Base-by-base conservation (phyloP, 2,797 vertebrate species). In the Muraenolepis orangiensis region DNA sequence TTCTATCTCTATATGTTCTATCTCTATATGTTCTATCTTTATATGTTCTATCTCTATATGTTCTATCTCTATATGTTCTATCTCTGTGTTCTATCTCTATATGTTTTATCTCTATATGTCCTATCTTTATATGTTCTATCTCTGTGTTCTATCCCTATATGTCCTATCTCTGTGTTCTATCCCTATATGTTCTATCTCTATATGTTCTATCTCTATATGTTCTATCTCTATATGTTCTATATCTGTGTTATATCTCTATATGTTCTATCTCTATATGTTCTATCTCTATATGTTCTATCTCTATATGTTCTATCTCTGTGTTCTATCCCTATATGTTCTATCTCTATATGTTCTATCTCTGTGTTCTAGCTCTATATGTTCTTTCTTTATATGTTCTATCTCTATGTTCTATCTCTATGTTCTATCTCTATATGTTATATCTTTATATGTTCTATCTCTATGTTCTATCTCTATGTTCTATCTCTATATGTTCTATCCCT, bases 271-370 rank as follows among this genome's bases (percentile, higher is more conserved):
- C 70, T 13, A 16, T 36, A 0, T 61, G 6, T n/a, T 20, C 18
- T 6, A 28, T 18, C 40, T 32, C 68, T 70, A 57, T 67, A n/a
- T n/a, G 40, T 70, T 42, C 40, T 1, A 7, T 42, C 12, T 13
- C 14, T 42, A 12, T 42, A n/a, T 13, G 2, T 12, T 42, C 40
- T 7, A 10, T 2, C 13, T 51, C 46, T n/a, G n/a, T n/a, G n/a
- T n/a, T n/a, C n/a, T n/a, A n/a, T n/a, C n/a, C n/a, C 31, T 32
- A 36, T 11, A 12, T 73, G 31, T 74, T 76, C 36, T 66, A 12
- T 13, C 42, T 36, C 70, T 13, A 16, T 36, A 0, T 61, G 6
- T n/a, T 20, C 18, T 6, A 28, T 18, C 40, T 32, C 68, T 70
- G 57, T 67, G 40, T 70, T 42, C 40, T 1, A 7, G 13, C 12